phyloP scores from a whole-genome alignment of 2,797 vertebrate genomes.

The Rallus crepitans region DNA sequence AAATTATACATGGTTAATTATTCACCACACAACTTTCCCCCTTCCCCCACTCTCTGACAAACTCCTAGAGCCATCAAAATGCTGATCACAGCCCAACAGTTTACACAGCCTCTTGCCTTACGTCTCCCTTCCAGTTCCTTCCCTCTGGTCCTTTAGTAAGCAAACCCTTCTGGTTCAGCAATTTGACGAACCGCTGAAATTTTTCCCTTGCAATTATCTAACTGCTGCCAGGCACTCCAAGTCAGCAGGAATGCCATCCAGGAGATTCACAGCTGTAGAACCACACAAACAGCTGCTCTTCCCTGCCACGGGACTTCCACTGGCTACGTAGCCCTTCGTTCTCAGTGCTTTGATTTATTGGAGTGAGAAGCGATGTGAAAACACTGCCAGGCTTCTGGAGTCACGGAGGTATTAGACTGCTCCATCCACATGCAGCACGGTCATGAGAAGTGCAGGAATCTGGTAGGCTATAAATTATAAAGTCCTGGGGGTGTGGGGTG shows the following conservation, averaged over 20 bases:
- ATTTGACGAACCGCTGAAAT: conserved; percentile 46
- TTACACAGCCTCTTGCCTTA: neutral
- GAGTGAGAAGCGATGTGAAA: conserved; percentile 45
- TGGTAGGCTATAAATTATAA: conserved; percentile 53
- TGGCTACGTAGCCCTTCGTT: neutral
- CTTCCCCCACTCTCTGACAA: neutral
- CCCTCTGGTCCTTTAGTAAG: conserved; percentile 50
- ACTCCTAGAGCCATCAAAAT: conserved; percentile 19
- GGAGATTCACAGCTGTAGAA: conserved; percentile 39
- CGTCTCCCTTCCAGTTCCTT: conserved; percentile 11
- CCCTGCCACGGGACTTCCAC: neutral
- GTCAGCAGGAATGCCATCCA: conserved; percentile 36
- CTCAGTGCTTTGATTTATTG: conserved; percentile 58
- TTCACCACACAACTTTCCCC: neutral
- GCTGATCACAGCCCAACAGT: conserved; percentile 14
- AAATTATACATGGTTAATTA: conserved; percentile 15
- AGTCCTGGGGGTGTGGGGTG: conserved; percentile 12
- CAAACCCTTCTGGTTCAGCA: conserved; percentile 57
- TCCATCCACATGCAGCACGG: neutral
- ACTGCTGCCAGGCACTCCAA: conserved; percentile 49
- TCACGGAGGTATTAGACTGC: conserved; percentile 21
- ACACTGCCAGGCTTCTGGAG: conserved; percentile 60
- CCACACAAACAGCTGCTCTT: neutral
- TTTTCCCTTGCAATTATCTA: conserved; percentile 42
- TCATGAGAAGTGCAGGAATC: conserved; percentile 48